These are phyloP conservation scores for Siniperca undulata DNA, from an alignment of 2,797 vertebrate species.

Conservation along the genomic window DNA sequence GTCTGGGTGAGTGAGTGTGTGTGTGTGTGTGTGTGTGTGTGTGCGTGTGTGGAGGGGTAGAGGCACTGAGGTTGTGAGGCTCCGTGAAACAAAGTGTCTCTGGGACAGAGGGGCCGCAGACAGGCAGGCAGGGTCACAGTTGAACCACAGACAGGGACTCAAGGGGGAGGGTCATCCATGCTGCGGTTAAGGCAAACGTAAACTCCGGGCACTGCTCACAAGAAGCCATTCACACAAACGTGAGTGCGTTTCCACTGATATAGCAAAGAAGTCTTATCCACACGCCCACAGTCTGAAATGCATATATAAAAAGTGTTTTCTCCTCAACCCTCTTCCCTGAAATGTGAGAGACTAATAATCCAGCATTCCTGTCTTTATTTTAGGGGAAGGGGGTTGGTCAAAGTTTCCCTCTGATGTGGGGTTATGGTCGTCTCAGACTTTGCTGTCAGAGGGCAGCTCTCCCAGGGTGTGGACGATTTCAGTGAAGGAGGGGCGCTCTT, in stretches of 20 bases:
- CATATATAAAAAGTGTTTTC: slow-evolving; percentile 69
- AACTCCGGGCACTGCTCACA: slow-evolving; percentile 66
- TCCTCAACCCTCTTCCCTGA: slow-evolving; percentile 79
- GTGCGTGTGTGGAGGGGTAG: slow-evolving; percentile 28
- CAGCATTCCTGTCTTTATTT: slow-evolving; percentile 78
- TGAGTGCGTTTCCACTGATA: slow-evolving; percentile 61
- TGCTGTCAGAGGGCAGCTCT: slow-evolving; percentile 91
- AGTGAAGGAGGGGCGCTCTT: slow-evolving; percentile 96
- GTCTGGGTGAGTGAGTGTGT: slow-evolving; percentile 24
- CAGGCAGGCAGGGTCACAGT: slow-evolving; percentile 58
- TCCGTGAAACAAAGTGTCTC: slow-evolving; percentile 54
- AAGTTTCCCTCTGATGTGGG: slow-evolving; percentile 36
- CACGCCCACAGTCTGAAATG: slow-evolving; percentile 69
- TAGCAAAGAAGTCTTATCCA: slow-evolving; percentile 66
- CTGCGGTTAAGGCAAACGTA: slow-evolving; percentile 80
- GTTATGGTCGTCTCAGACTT: slow-evolving; percentile 85
- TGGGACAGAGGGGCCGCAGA: slow-evolving; percentile 43
- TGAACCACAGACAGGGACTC: slow-evolving; percentile 56
- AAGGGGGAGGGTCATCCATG: slow-evolving; percentile 56
- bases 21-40: slow-evolving; percentile 5
- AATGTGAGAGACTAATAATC: slow-evolving; percentile 82
- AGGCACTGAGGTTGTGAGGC: slow-evolving; percentile 76
- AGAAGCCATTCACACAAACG: slow-evolving; percentile 58
- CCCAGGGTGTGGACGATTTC: slow-evolving; percentile 90
- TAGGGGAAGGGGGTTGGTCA: slow-evolving; percentile 36